phyloP scores from a whole-genome alignment of 2,797 vertebrate species.

The Aerospiza tachiro region DNA sequence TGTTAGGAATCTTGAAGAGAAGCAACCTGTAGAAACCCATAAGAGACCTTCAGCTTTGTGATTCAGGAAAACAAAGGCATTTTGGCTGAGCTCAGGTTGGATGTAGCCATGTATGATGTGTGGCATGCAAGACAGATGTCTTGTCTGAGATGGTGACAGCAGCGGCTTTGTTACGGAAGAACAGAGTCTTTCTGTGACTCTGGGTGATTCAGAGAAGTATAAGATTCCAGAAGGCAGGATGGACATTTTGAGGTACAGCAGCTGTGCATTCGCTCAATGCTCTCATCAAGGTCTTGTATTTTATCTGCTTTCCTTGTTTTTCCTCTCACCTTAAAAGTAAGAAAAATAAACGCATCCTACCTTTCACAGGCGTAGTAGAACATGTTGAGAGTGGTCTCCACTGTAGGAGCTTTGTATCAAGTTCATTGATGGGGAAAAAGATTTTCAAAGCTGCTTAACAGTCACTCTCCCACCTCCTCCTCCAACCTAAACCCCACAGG shows the following conservation, averaged over 20 bases:
- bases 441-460: neutral
- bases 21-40: neutral
- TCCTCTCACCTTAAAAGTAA: neutral
- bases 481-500: neutral
- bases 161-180: neutral
- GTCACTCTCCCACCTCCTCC: neutral
- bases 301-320: neutral
- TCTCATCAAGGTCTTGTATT: neutral
- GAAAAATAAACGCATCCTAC: neutral
- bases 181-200: neutral
- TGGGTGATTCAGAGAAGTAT: neutral
- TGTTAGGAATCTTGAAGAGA: neutral
- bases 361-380: neutral
- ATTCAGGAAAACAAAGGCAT: neutral
- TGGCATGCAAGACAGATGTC: neutral
- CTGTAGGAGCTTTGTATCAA: neutral
- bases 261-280: neutral
- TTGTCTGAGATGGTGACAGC: neutral
- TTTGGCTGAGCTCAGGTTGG: neutral
- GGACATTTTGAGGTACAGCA: neutral
- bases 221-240: neutral
- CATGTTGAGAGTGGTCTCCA: neutral
- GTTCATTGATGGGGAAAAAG: neutral
- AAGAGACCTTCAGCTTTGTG: neutral
- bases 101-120: neutral